Percentiles rank a stretch among this genome's conserved stretches.
phyloP scores from a whole-genome alignment of 2,888 invertebrate genomes.

The Elgonia sp. region DNA sequence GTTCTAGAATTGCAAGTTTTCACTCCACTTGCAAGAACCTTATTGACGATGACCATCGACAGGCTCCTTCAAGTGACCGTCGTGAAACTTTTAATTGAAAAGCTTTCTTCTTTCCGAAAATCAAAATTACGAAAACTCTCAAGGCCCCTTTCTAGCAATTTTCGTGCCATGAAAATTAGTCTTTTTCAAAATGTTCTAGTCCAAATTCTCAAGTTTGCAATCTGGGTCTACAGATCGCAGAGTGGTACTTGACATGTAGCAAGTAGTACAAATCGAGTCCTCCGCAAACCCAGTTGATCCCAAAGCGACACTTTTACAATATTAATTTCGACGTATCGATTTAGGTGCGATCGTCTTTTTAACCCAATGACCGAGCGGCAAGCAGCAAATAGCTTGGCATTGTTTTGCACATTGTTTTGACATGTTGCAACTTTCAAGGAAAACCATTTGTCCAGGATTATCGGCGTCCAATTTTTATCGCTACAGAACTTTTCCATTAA shows the following conservation, averaged over 20 bases:
- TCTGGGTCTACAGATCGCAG: slow-evolving; percentile 66
- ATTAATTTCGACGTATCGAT: slow-evolving; percentile 55
- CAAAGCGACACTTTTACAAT: slow-evolving; percentile 19
- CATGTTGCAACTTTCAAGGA: slow-evolving; percentile 41
- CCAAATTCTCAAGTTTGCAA: slow-evolving; percentile 58
- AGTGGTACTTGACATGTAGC: slow-evolving; percentile 76
- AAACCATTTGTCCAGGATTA: slow-evolving; percentile 21
- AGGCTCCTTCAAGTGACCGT: not conserved
- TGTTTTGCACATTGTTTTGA: slow-evolving; percentile 33
- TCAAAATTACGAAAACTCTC: slow-evolving; percentile 1
- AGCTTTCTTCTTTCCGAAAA: slow-evolving; percentile 22
- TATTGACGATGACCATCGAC: not conserved
- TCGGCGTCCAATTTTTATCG: slow-evolving; percentile 33
- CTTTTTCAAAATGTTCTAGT: not conserved
- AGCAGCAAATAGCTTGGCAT: slow-evolving; percentile 38
- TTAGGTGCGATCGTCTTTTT: slow-evolving; percentile 22
- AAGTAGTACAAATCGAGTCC: slow-evolving; percentile 74
- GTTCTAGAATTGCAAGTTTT: not conserved
- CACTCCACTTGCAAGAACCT: not conserved
- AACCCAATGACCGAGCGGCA: slow-evolving; percentile 3
- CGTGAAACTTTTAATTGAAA: slow-evolving; percentile 41
- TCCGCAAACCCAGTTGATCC: slow-evolving; percentile 63
- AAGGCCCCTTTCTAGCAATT: slow-evolving; percentile 30
- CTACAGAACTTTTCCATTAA: slow-evolving; percentile 49
- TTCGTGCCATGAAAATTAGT: slow-evolving; percentile 10